Percentiles rank a stretch among this genome's conserved stretches.
Evolutionary conservation across 1,140 invertebrate species (phyloP).

Genomic region (Lordiphosa collinella): DNA sequence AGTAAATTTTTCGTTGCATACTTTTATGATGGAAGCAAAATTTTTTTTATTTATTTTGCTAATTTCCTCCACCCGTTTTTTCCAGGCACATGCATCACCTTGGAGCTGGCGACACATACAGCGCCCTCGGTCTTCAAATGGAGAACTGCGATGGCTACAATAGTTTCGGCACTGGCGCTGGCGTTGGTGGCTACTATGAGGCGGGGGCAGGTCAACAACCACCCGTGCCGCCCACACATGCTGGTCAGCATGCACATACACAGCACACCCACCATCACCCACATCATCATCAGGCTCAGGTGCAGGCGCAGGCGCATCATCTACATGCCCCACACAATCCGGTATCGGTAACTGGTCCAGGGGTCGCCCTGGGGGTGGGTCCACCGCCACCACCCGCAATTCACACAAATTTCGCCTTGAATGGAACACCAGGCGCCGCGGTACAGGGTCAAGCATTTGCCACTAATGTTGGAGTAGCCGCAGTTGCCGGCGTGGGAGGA

Average conservation of each 20-base stretch:
- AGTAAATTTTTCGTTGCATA: too few species aligned
- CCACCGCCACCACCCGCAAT: slow-evolving; percentile 43
- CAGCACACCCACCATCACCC: slow-evolving; percentile 17
- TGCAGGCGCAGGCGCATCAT: slow-evolving; percentile 80
- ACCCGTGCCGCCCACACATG: slow-evolving; percentile 39
- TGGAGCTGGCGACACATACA: slow-evolving; percentile 65
- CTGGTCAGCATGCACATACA: slow-evolving; percentile 8
- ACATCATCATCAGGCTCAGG: slow-evolving; percentile 75
- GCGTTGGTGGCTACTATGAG: slow-evolving; percentile 44
- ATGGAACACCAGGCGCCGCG: slow-evolving; percentile 42
- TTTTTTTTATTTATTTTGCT: too few species aligned
- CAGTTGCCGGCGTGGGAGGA: slow-evolving; percentile 7
- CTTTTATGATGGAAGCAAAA: too few species aligned
- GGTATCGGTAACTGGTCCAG: slow-evolving; percentile 20
- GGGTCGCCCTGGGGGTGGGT: slow-evolving; percentile 26
- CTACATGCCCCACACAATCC: slow-evolving; percentile 80
- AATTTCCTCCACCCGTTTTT: neutral
- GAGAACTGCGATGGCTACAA: slow-evolving; percentile 77
- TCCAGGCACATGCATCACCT: slow-evolving; percentile 63
- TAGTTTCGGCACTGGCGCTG: slow-evolving; percentile 37
- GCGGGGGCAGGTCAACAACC: slow-evolving; percentile 42
- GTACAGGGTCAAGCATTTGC: slow-evolving; percentile 49
- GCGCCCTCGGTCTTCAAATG: slow-evolving; percentile 73
- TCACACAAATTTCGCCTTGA: slow-evolving; percentile 48
- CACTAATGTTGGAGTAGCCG: slow-evolving; percentile 24